Evolutionary conservation across 2,797 vertebrate species (phyloP).

Genomic region (Agapornis canus): DNA sequence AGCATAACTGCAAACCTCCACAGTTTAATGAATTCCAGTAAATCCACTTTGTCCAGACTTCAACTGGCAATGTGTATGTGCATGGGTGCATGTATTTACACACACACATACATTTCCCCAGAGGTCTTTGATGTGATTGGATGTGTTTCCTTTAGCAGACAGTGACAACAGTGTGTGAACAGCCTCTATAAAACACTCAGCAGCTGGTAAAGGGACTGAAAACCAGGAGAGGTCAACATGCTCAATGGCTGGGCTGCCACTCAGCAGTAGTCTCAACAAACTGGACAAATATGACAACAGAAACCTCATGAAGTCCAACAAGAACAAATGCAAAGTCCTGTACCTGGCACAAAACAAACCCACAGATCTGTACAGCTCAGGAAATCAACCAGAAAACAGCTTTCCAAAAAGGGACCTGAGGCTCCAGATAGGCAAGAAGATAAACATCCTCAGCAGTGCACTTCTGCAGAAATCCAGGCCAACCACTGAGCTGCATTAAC

Average conservation of each 20-base stretch:
- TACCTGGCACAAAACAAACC: background rate
- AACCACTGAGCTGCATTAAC: background rate
- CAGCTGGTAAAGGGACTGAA: background rate
- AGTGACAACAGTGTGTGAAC: background rate
- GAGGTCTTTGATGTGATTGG: background rate
- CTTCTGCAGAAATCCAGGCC: background rate
- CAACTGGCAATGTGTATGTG: background rate
- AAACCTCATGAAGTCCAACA: background rate
- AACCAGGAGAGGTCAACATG: background rate
- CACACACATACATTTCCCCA: background rate
- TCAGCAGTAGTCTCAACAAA: background rate
- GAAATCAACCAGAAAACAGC: background rate
- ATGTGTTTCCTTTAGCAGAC: background rate
- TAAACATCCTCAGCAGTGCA: background rate
- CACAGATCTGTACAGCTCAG: background rate
- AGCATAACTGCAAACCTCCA: background rate
- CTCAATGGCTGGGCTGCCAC: background rate
- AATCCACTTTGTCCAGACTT: background rate
- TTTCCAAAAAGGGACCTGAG: background rate
- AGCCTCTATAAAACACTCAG: background rate
- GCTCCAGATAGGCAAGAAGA: background rate
- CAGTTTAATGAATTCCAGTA: background rate
- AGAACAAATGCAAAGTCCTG: background rate
- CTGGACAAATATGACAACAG: background rate
- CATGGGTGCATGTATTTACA: accelerated